Conservation (phyloP, 2,797 vertebrate species). For the Tokudaia muenninki region DNA sequence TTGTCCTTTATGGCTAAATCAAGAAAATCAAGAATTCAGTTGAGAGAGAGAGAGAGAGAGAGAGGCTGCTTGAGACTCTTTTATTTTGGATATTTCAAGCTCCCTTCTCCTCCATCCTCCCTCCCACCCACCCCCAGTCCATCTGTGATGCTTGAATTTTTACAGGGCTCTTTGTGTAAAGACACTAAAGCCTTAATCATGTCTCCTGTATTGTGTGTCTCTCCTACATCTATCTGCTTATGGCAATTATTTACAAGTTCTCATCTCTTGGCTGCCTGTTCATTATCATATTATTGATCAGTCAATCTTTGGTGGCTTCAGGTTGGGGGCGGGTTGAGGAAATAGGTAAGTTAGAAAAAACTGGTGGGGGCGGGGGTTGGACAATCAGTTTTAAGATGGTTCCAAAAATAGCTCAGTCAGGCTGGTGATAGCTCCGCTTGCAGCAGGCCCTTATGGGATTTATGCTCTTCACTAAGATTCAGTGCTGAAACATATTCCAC, state of each 20-base stretch:
- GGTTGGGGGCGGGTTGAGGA: not conserved
- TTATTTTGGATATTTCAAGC: conserved; percentile 19
- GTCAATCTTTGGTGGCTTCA: conserved; percentile 48
- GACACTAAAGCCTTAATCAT: conserved; percentile 40
- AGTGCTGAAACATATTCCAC: conserved; percentile 38
- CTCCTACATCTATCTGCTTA: conserved; percentile 75
- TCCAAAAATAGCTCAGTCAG: conserved; percentile 80
- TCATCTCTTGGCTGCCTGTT: conserved; percentile 80
- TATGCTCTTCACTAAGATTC: conserved; percentile 57
- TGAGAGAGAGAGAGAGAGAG: no score
- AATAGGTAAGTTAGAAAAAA: conserved; percentile 30
- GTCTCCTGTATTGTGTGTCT: conserved; percentile 56
- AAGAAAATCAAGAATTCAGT: conserved; percentile 28
- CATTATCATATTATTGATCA: conserved; percentile 84
- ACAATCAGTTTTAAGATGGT: conserved; percentile 74
- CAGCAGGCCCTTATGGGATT: conserved; percentile 68
- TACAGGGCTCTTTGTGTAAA: conserved; percentile 61
- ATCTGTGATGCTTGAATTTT: conserved; percentile 67
- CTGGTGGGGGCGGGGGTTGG: conserved; percentile 49
- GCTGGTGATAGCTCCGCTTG: conserved; percentile 58
- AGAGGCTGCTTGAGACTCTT: conserved; percentile 62
- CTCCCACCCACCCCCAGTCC: conserved; percentile 47
- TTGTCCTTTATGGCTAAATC: not conserved
- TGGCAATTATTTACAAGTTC: conserved; percentile 77
- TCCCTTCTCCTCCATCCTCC: not conserved